Evolutionary conservation across 2,888 invertebrate species (phyloP), one percentile per base, ranked within the genome.

Genomic region (Synergus japonicus): DNA sequence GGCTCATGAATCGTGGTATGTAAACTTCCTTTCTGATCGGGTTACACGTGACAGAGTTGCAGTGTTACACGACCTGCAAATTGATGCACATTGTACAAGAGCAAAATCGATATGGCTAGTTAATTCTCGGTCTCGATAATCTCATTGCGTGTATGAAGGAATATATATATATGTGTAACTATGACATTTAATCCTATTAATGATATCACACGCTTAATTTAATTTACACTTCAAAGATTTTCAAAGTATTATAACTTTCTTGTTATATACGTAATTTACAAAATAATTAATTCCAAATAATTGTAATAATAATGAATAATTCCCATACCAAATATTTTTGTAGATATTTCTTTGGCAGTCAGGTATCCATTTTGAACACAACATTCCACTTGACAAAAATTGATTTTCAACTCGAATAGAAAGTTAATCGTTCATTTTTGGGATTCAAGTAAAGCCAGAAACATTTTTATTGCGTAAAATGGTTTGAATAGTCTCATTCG

Each of bases 41-140:
- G 67, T 79, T 82, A 80, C 79, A 67, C 54, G 78, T 81, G 76
- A 80, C 76, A 80, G 80, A 65, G 78, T 29, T 58, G 37, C 37
- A 37, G 81, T 69, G 77, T 29, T 58, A 54, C n/a, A 37, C 37
- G 8, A 1, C 76, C 29, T 37, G 37, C 60, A 76, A 76, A 58
- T 60, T 58, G 58, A 43, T 37, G 76, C 41, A 76, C 58, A 15
- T 43, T 41, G 41, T 37, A 60, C 54, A 22, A 58, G 49, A 18
- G 41, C 58, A 22, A 43, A 29, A 63, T 63, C 63, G 29, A 63
- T 63, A 29, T 63, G 18, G 63, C 12, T 63, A 22, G 18, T 63
- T 63, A 63, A 63, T 29, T 63, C 29, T 63, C 5, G 13, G 18
- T 63, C 12, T 63, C 63, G 12, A 29, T 29, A 29, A 10, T 60